Base-by-base conservation (phyloP, 2,113 vertebrate genomes). In the Grammomys surdaster region DNA sequence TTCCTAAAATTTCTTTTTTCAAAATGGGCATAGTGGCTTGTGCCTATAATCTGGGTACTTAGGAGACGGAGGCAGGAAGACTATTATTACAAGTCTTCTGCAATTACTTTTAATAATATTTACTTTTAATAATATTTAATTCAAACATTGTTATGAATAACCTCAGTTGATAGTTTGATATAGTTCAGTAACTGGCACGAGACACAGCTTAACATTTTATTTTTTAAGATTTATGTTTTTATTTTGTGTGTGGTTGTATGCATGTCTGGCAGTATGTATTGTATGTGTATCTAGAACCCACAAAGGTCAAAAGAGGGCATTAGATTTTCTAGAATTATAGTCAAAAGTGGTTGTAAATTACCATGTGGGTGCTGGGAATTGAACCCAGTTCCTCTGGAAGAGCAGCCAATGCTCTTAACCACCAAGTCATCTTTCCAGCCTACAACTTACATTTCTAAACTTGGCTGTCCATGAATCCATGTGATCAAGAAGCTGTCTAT, bases 381-480 rank as follows among this genome's bases (percentile, higher is more conserved):
- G 81, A 84, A 63, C 24, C n/a, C 14, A 4, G 24, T 13, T 43
- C 81, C 81, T 84, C 14, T 43, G 24, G 26, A 63, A 82, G 80
- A 60, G 36, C 11, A 40, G 54, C 6, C 20, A 40, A 7, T 40
- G 80, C 80, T 82, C 80, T 82, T 60, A 82, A 16, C 22, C 0
- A 0, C 36, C 26, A 13, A 63, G n/a, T 4, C 13, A 5, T 43
- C 58, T 43, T 13, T 43, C 58, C 22, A 43, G 19, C 24, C 58
- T 12, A 90, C 48, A 72, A 98, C 99, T 99, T 73, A 99, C 99
- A 48, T 99, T 99, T 98, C 99, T 98, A 88, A 99, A 99, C 91
- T 99, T 99, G 0, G 99, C 99, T 0, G 99, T 99, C 99, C 99
- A 99, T 87, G 99, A 99, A 95, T 99, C 99, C 80, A 99, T 98